Evolutionary conservation across 2,888 invertebrate species (phyloP), one percentile per base, ranked within the genome.

Genomic region (Amiota communis): DNA sequence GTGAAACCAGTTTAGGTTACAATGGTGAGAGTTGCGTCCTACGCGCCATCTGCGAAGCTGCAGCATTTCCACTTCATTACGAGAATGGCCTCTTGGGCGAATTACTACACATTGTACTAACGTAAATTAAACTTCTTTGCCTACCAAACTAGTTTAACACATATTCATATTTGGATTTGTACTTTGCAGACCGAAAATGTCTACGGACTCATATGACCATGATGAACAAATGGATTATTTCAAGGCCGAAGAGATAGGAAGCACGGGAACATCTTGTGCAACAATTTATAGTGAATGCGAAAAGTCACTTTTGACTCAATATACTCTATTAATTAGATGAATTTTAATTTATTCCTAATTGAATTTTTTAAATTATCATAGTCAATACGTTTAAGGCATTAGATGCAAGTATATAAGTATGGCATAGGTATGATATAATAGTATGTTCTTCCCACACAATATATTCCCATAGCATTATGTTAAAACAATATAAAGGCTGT

Each of bases 11-110:
- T 13, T 56, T 68, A 6, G 68, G 68, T 1, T 36, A 68, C 36
- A 56, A 68, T 13, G 68, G 68, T 10, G 23, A 36, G 10, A n/a
- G 10, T 0, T 68, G 68, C 23, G 3, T 68, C 8, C 9, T 36
- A 36, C 68, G 68, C 53, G 12, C 13, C 12, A 59, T 70, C 15
- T 61, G 74, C 47, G 75, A 75, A 72, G 67, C 70, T 36, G 46
- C 53, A 9, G 56, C 72, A 23, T 20, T 68, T 2, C 72, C 72
- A 3, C 72, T 75, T 53, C 51, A 70, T 0, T 53, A 48, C 47
- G 70, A 71, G 12, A 70, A 36, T 36, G 75, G 75, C 1, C 61
- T 74, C 17, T 36, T 75, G 15, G 67, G 72, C 67, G 75, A 75
- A 17, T 9, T 75, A 15, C 59, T 67, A 12, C 74, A 75, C 20